Conservation (phyloP, 2,113 vertebrate genomes). For the Loxodonta africana region DNA sequence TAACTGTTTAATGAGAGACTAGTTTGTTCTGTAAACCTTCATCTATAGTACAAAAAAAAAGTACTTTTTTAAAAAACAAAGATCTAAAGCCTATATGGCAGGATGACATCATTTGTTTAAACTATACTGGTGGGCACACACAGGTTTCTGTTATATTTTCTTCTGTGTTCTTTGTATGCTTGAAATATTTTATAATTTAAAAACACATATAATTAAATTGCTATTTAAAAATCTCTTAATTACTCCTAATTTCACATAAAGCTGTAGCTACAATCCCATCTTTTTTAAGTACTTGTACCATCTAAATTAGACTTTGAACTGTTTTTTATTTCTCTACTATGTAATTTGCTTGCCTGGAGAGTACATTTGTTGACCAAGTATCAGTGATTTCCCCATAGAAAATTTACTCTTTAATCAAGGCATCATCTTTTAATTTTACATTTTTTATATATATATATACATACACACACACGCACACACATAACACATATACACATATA, state of each 20-base stretch:
- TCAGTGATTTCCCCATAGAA: not conserved
- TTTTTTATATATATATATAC: too few relatives aligned
- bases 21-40: too few relatives aligned
- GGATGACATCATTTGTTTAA: not conserved
- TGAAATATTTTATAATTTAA: conserved; percentile 36
- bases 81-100: not conserved
- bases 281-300: not conserved
- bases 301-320: not conserved
- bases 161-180: not conserved
- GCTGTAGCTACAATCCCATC: not conserved
- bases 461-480: too few relatives aligned
- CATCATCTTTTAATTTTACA: not conserved
- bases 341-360: not conserved
- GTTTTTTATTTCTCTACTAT: conserved; percentile 15
- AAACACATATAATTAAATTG: not conserved
- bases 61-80: conserved; percentile 11
- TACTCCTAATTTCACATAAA: conserved; percentile 6
- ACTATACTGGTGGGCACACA: not conserved
- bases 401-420: not conserved
- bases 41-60: not conserved
- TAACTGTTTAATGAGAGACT: too few relatives aligned
- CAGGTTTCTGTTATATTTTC: not conserved
- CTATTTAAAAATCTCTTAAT: not conserved
- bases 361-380: not conserved
- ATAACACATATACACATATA: not conserved